Conservation (phyloP, 2,113 vertebrate species). For the Neolamprologus tretocephalus region DNA sequence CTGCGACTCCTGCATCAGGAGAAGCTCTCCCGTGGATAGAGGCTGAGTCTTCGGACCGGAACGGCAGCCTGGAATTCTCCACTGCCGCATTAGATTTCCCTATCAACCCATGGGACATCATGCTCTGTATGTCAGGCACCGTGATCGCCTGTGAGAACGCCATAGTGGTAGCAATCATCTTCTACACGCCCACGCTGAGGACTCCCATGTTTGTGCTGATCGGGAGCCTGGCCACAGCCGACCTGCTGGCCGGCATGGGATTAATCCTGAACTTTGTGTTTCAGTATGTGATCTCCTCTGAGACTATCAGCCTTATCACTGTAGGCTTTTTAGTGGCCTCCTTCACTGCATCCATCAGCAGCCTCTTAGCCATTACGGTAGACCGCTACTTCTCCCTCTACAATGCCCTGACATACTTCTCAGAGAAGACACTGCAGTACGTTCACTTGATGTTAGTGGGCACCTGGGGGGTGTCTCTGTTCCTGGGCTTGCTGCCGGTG, state of each 20-base stretch:
- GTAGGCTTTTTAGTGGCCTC: conserved; percentile 95
- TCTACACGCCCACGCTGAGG: conserved; percentile 87
- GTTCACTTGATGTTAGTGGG: conserved; percentile 86
- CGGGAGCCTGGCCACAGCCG: conserved; percentile 92
- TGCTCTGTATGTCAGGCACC: conserved; percentile 92
- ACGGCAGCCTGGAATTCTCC: conserved; percentile 74
- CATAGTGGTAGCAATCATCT: conserved; percentile 92
- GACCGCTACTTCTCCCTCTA: conserved; percentile 96
- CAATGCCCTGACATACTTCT: conserved; percentile 95
- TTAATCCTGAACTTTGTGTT: conserved; percentile 96
- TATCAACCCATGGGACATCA: conserved; percentile 94
- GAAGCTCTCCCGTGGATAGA: conserved; percentile 47
- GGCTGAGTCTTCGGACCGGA: conserved; percentile 38
- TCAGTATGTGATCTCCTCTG: conserved; percentile 88
- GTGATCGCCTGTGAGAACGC: conserved; percentile 96
- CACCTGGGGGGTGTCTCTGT: conserved; percentile 88
- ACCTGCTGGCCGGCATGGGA: conserved; percentile 90
- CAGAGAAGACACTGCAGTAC: conserved; percentile 86
- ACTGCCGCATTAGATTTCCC: conserved; percentile 66
- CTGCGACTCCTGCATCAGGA: neutral
- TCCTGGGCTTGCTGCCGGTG: conserved; percentile 85
- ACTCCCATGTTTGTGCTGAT: conserved; percentile 95
- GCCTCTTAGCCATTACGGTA: conserved; percentile 92
- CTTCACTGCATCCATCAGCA: conserved; percentile 93
- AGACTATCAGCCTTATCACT: conserved; percentile 89